A percentile compares a stretch with the other conserved stretches of the same genome.
phyloP scores from a whole-genome alignment of 2,888 invertebrate species.

The Melolontha melolontha region DNA sequence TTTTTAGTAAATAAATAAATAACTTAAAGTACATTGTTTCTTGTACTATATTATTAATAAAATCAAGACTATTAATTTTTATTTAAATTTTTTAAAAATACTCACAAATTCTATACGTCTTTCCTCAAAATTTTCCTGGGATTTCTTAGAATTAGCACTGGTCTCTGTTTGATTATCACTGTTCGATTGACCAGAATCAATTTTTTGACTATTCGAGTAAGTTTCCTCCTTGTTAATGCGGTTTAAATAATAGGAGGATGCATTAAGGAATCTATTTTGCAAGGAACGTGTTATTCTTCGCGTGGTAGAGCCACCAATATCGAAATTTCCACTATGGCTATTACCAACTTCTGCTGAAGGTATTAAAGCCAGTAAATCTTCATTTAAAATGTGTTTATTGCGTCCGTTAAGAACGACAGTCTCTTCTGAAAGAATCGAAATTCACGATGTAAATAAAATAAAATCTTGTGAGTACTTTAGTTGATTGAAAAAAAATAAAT shows the following conservation, averaged over 20 bases:
- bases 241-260: conserved; percentile 19
- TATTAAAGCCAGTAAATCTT: conserved; percentile 30
- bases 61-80: too few species aligned
- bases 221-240: conserved; percentile 17
- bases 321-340: not conserved
- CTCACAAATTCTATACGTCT: conserved; percentile 11
- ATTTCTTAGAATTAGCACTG: not conserved
- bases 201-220: conserved; percentile 1
- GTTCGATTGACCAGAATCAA: not conserved
- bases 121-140: not conserved
- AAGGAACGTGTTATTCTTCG: conserved; percentile 10
- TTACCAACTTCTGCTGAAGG: conserved; percentile 5
- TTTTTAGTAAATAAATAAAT: too few species aligned
- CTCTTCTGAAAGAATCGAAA: conserved; percentile 9
- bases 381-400: conserved; percentile 18
- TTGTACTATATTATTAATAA: too few species aligned
- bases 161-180: conserved; percentile 6
- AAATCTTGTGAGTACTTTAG: conserved; percentile 1
- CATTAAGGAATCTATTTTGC: not conserved
- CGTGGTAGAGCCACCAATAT: not conserved
- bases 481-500: too few species aligned
- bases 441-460: not conserved
- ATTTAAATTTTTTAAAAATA: not conserved
- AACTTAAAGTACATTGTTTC: too few species aligned
- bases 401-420: conserved; percentile 1